Base-by-base conservation (phyloP, 92 coral and sea anemone species). In the Siderastrea siderea region DNA sequence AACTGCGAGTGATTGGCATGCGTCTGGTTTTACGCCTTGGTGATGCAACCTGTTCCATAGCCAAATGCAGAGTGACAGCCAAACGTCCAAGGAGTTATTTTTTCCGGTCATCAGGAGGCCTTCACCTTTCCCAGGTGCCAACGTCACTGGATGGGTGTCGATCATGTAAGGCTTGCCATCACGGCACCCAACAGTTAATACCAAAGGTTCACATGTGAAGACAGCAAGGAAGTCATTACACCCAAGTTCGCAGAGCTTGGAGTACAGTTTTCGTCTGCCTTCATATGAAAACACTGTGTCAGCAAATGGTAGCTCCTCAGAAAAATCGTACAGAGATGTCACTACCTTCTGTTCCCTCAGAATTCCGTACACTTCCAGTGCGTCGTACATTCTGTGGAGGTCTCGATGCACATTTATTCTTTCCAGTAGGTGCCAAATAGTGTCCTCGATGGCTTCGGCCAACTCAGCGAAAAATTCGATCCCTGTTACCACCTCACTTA, bases 221-320 rank as follows among this genome's bases (percentile, higher is more conserved):
- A 74, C 9, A 46, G 81, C 79, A 45, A 84, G 55, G 48, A 73
- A 84, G 79, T 73, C 81, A 1, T 74, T 57, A 6, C 15, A 12
- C 48, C 72, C 72, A 60, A 74, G 71, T 6, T 71, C 70, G 53
- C 81, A 84, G 19, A 61, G 80, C 80, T 73, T 84, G 11, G 48
- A 38, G 74, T 71, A 53, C 46, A 89, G 74, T 63, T 74, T 83
- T 81, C 44, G 70, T 63, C 86, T 89, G 66, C 88, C 92, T 70
- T 75, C 78, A 58, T 62, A 58, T 15, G 88, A 67, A 54, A 83
- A 74, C 8, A 69, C 83, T 50, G 84, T 71, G 82, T 75, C 86
- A 26, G 87, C 57, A 71, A 68, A 79, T 12, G 83, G 87, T 62
- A 88, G 19, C 92, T 88, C 92, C 52, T 79, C 91, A 7, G 87